phyloP scores from a whole-genome alignment of 2,888 invertebrate genomes.

The Strigamia transsilvanica region DNA sequence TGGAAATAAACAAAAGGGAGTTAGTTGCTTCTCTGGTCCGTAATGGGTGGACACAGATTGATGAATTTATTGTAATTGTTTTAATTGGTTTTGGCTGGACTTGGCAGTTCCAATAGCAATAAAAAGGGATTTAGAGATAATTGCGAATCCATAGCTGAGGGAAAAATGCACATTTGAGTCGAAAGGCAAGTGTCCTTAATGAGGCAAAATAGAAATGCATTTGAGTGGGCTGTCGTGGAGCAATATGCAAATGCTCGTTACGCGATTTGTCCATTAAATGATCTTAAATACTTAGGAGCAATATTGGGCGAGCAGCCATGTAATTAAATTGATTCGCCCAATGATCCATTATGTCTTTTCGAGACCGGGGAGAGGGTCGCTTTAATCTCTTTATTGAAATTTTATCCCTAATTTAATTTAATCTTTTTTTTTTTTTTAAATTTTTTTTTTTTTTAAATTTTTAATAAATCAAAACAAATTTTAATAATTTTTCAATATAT shows the following conservation, averaged over 20 bases:
- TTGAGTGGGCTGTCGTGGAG: constrained; percentile 23
- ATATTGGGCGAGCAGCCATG: constrained; percentile 30
- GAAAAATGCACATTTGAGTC: constrained; percentile 19
- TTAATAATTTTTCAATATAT: background rate
- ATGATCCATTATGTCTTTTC: constrained; percentile 30
- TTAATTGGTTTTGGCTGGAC: constrained; percentile 21
- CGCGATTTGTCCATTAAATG: constrained; percentile 30
- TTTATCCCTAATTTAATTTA: constrained; percentile 22
- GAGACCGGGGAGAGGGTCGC: background rate
- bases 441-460: background rate
- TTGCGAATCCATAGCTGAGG: constrained; percentile 17
- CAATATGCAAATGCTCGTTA: constrained; percentile 49
- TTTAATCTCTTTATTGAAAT: constrained; percentile 39
- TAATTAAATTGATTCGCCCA: constrained; percentile 30
- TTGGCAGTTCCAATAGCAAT: constrained; percentile 22
- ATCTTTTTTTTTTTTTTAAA: background rate
- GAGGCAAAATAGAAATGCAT: constrained; percentile 36
- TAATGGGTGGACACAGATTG: constrained; percentile 16
- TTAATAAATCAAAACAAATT: constrained; percentile 6
- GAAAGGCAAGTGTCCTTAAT: constrained; percentile 46
- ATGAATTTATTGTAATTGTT: constrained; percentile 26
- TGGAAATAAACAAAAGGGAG: constrained; percentile 18
- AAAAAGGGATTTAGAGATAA: constrained; percentile 30
- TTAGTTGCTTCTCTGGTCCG: background rate
- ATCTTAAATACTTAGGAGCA: constrained; percentile 21